Evolutionary conservation across 2,888 invertebrate species (phyloP), one percentile per base, ranked within the genome.

Genomic region (Tipula helvola): DNA sequence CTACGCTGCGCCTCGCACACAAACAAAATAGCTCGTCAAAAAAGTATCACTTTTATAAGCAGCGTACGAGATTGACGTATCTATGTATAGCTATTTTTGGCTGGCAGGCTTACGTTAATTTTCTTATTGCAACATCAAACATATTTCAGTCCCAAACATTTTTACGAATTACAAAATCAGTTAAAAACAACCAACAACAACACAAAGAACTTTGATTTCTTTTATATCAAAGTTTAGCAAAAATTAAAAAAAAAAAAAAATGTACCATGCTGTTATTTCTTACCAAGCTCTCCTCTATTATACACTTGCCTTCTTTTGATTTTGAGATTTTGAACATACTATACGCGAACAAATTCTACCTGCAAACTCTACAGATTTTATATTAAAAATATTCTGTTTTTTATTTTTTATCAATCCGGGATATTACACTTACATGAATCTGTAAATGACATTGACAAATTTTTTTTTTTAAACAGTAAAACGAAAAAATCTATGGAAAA

Each of bases 351-450:
- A 71, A 71, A 71, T 71, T 12, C 71, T 71, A 71, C 71, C 71
- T 71, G 71, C 18, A 71, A 71, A 71, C 71, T 71, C 71, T 28
- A 71, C 28, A 71, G 71, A 28, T 28, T 71, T 71, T 18, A 71
- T 71, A 71, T 71, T 71, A 71, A 18, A 71, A 71, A 28, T 28
- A 71, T 71, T 71, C 71, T 71, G 71, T 71, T 71, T 71, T 71
- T 57, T 57, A 57, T 57, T 57, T 57, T 57, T 71, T 71, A 71
- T 71, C 71, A 71, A 71, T 71, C 71, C 71, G 71, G 71, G 71
- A 71, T 71, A 71, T 71, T 71, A 71, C 71, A 71, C 71, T 71
- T 71, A 71, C 71, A 71, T 71, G 71, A 71, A 71, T 71, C 71
- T 71, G 71, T 71, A 71, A 71, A 28, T 71, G 71, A 71, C 71